Evolutionary conservation across 2,888 invertebrate species (phyloP), one percentile per base, ranked within the genome.

Genomic region (Hedychridium roseum): DNA sequence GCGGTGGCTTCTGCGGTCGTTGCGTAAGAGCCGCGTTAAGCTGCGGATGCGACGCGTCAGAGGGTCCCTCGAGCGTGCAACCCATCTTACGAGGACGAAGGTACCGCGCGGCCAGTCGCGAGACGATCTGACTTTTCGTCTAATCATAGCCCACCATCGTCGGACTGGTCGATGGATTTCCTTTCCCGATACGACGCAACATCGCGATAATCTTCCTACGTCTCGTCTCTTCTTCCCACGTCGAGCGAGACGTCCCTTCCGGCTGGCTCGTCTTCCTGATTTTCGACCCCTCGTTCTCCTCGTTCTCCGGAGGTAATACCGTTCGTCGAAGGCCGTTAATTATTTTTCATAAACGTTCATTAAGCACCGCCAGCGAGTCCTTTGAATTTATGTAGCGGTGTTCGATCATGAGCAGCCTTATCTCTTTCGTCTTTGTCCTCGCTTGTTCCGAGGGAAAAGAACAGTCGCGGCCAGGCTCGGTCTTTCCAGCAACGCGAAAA

Each of bases 401-500:
- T n/a, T n/a, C n/a, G n/a, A n/a, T n/a, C n/a, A n/a, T n/a, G n/a
- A n/a, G n/a, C n/a, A n/a, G n/a, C n/a, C n/a, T n/a, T n/a, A n/a
- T n/a, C n/a, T n/a, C n/a, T n/a, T 39, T 53, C 31, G 31, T 50
- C 52, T 54, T 50, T 20, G 7, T 21, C 21, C 32, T 39, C n/a
- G n/a, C 23, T 32, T 32, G 21, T 34, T 41, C 41, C 16, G 26
- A 41, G 41, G 48, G 52, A 54, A 57, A 57, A 54, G 60, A 60
- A 51, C 48, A 61, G 50, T 58, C 59, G 59, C 51, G 50, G 59
- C 51, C 61, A n/a, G n/a, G 54, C 58, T 49, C 46, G 60, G 63
- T 61, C 65, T 65, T 63, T 63, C 66, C 55, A 68, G 64, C 60
- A 60, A 69, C 68, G 68, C 64, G 66, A 70, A 70, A 71, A 71